Percentiles rank a stretch among this genome's conserved stretches.
Evolutionary conservation across 2,797 vertebrate species (phyloP).

Genomic region (Hapalemur alaotrensis): DNA sequence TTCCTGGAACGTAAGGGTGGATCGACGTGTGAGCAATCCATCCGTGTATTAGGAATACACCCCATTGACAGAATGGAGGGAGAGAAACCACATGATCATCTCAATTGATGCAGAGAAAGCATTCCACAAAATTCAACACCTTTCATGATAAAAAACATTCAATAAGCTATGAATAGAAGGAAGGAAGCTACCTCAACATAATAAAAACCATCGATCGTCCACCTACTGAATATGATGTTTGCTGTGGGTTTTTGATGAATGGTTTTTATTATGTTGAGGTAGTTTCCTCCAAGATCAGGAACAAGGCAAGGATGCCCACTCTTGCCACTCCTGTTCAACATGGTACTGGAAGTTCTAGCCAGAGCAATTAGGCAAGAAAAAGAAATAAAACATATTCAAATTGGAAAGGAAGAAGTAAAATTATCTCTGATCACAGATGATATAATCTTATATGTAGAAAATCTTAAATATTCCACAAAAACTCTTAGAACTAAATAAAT

Average conservation of each 20-base stretch:
- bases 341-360: background rate
- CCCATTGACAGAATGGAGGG: background rate
- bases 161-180: background rate
- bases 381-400: background rate
- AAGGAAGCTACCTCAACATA: background rate
- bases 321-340: background rate
- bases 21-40: too few relatives aligned
- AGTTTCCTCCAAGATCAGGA: background rate
- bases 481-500: background rate
- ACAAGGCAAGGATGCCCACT: background rate
- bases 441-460: background rate
- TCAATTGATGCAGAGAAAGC: background rate
- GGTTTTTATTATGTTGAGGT: background rate
- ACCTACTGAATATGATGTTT: background rate
- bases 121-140: background rate
- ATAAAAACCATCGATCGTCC: background rate
- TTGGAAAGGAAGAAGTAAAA: background rate
- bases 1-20: background rate
- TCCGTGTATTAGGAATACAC: too few relatives aligned
- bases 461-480: background rate
- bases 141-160: background rate
- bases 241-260: background rate
- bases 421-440: background rate
- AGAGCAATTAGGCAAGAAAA: background rate
- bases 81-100: background rate